phyloP scores from a whole-genome alignment of 2,113 vertebrate genomes.

The Paralichthys olivaceus region DNA sequence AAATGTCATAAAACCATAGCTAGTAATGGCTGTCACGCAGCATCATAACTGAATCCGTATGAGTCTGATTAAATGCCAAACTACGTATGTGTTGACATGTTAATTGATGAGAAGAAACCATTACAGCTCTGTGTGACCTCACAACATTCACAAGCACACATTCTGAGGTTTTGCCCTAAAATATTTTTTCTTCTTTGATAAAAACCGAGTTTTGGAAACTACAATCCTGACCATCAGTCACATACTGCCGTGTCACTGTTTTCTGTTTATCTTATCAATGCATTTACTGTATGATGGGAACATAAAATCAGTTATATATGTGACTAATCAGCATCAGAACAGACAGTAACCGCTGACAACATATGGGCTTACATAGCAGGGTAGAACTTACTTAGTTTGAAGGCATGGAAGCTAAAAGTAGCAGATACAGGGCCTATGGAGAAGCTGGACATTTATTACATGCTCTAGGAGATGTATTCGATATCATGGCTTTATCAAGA shows the following conservation, averaged over 20 bases:
- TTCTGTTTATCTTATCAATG: conserved; percentile 13
- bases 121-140: conserved; percentile 7
- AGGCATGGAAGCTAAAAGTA: conserved; percentile 5
- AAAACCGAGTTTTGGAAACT: conserved; percentile 6
- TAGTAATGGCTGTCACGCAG: background rate
- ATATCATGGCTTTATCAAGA: conserved; percentile 18
- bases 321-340: conserved; percentile 11
- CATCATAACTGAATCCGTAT: background rate
- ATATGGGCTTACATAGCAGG: background rate
- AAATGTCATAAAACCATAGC: background rate
- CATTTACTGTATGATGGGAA: background rate
- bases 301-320: conserved; percentile 11
- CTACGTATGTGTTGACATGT: background rate
- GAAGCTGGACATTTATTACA: background rate
- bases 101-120: conserved; percentile 20
- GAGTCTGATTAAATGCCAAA: background rate
- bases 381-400: background rate
- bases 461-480: background rate
- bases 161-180: conserved; percentile 22
- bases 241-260: conserved; percentile 10
- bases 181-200: background rate
- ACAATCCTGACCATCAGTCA: background rate
- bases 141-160: background rate
- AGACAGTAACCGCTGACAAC: background rate
- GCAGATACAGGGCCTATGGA: background rate